These are phyloP conservation scores for Apus apus DNA, from an alignment of 2,113 vertebrate genomes.

Conservation along the genomic window DNA sequence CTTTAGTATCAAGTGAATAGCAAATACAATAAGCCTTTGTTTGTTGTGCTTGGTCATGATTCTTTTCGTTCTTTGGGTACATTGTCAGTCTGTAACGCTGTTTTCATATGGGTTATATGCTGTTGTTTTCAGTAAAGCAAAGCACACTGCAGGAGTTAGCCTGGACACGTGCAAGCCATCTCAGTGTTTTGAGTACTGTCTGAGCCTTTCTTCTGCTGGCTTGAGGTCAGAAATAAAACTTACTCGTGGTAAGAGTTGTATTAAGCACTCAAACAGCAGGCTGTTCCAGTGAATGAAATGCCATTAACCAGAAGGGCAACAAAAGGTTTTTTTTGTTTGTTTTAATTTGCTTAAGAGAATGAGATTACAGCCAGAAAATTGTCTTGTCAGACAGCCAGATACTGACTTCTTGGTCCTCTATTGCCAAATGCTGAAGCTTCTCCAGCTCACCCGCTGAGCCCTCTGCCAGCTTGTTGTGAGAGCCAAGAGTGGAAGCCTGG, in stretches of 20 bases:
- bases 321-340: neutral
- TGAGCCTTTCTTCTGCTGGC: neutral
- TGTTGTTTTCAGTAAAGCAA: neutral
- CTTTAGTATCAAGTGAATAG: neutral
- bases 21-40: neutral
- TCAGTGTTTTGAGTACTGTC: neutral
- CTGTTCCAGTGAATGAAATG: slow-evolving; percentile 27
- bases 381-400: slow-evolving; percentile 47
- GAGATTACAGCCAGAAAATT: slow-evolving; percentile 50
- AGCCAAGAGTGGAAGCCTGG: neutral
- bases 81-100: neutral
- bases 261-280: neutral
- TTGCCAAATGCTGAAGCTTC: slow-evolving; percentile 8
- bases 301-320: neutral
- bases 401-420: slow-evolving; percentile 11
- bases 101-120: neutral
- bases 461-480: neutral
- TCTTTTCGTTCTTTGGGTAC: neutral
- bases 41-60: neutral
- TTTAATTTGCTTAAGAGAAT: slow-evolving; percentile 55
- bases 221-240: neutral
- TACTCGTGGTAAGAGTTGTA: neutral
- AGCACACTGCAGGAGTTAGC: neutral
- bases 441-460: neutral
- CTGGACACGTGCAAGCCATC: neutral